Base-by-base conservation (phyloP, 1,140 invertebrate species). In the Ditylenchus dipsaci region DNA sequence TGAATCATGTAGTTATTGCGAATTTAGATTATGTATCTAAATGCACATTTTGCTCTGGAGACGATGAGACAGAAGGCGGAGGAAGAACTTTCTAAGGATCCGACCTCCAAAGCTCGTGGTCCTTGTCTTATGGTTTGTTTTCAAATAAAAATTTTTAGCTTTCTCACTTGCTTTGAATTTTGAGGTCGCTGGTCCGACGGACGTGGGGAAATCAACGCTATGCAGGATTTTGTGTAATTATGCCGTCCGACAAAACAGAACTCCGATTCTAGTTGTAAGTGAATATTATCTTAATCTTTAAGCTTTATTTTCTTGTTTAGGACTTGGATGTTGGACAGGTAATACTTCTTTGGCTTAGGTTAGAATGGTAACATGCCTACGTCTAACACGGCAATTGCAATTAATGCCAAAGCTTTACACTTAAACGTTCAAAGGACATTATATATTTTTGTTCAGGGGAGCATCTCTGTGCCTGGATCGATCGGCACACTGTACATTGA, bases 271-370 rank as follows among this genome's bases (percentile, higher is more conserved):
- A 84, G 91, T 96, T 1, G 33, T 38, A 38, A 38, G 33, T 11
- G 11, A 5, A 11, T 11, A 5, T 5, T 38, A 38, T 38, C 11
- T 11, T 11, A 3, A 3, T 38, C 11, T 38, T 38, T 38, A 38
- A 38, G 33, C 33, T 38, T 38, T 3, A 11, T 38, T 38, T 38
- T 11, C 11, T 38, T 11, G 3, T 38, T 38, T 38, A 38, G 33
- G 95, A 99, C 84, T 85, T 98, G 17, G 95, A 99, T 87, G 91
- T 97, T 11, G 94, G 93, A 11, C 93, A 97, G 86, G 93, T 78
- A 45, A 19, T 11, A 49, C 0, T 19, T 30, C 8, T 53, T 53
- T 7, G 15, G 49, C 3, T 38, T 38, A 38, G 3, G 33, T n/a
- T n/a, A n/a, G n/a, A n/a, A n/a, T n/a, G n/a, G n/a, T n/a, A n/a